Percentiles rank a stretch among this genome's conserved stretches.
phyloP scores from a whole-genome alignment of 2,888 invertebrate genomes.

The Leptinotarsa rubiginosa region DNA sequence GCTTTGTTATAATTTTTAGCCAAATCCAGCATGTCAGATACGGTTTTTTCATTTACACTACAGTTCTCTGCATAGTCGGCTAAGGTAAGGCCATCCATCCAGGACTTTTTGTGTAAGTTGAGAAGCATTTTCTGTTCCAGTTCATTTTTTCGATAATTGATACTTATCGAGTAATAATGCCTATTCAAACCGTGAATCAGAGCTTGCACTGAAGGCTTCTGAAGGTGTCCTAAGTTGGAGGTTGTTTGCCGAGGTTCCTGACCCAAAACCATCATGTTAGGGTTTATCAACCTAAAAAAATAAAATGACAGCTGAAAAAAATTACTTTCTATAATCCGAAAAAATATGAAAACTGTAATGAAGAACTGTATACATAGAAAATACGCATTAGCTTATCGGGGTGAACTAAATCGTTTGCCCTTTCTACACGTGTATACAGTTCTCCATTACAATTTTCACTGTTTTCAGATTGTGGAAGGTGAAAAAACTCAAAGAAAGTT shows the following conservation, averaged over 20 bases:
- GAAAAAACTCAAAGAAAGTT: too few species aligned
- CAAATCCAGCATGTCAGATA: slow-evolving; percentile 95
- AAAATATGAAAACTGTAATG: too few species aligned
- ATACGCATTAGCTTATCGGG: too few species aligned
- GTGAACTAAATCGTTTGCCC: too few species aligned
- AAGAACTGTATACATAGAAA: too few species aligned
- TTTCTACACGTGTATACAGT: too few species aligned
- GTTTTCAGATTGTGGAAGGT: too few species aligned
- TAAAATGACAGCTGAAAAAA: background rate
- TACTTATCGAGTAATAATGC: slow-evolving; percentile 99
- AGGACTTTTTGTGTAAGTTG: slow-evolving; percentile 98
- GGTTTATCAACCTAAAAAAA: slow-evolving; percentile 88
- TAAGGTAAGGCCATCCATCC: slow-evolving; percentile 95
- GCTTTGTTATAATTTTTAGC: slow-evolving; percentile 94
- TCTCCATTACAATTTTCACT: too few species aligned
- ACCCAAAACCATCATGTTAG: slow-evolving; percentile 98
- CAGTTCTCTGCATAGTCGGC: slow-evolving; percentile 95
- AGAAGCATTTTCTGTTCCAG: slow-evolving; percentile 99
- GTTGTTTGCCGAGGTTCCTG: slow-evolving; percentile 99
- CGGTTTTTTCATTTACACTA: slow-evolving; percentile 91
- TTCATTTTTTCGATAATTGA: slow-evolving; percentile 99
- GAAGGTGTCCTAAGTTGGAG: slow-evolving; percentile 97
- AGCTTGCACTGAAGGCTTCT: slow-evolving; percentile 99
- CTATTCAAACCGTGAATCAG: slow-evolving; percentile 98
- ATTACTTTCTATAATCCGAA: background rate